These are phyloP conservation scores for Campoplex nolae DNA, from an alignment of 2,888 invertebrate species.

Conservation along the genomic window DNA sequence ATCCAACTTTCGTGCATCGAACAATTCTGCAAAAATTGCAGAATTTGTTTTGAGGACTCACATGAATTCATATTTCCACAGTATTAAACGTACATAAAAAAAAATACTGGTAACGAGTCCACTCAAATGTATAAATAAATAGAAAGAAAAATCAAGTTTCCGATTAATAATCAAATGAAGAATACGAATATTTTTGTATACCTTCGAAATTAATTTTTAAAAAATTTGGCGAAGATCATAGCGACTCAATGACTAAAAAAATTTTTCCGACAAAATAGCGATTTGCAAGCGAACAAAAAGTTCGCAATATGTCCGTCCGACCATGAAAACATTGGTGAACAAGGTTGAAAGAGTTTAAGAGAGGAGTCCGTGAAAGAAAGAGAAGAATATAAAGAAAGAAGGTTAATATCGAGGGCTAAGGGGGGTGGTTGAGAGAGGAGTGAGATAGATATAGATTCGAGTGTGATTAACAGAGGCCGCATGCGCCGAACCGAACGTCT, in stretches of 20 bases:
- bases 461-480: slow-evolving; percentile 80
- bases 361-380: background rate
- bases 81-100: background rate
- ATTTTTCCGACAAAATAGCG: background rate
- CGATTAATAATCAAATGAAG: background rate
- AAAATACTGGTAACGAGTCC: background rate
- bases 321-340: slow-evolving; percentile 12
- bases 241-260: background rate
- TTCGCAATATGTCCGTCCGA: background rate
- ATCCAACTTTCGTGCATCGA: too few species aligned
- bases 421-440: slow-evolving; percentile 72
- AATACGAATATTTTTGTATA: background rate
- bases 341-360: slow-evolving; percentile 25
- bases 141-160: background rate
- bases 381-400: background rate
- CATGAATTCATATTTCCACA: background rate
- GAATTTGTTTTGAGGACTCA: background rate
- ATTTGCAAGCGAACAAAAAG: background rate
- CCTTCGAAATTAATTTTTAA: background rate
- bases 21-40: too few species aligned
- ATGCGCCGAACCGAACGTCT: slow-evolving; percentile 77
- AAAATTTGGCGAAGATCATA: background rate
- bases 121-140: background rate
- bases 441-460: slow-evolving; percentile 70
- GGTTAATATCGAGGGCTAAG: slow-evolving; percentile 45